Conservation (phyloP, 2,113 vertebrate species). For the Plecturocebus donacophilus region DNA sequence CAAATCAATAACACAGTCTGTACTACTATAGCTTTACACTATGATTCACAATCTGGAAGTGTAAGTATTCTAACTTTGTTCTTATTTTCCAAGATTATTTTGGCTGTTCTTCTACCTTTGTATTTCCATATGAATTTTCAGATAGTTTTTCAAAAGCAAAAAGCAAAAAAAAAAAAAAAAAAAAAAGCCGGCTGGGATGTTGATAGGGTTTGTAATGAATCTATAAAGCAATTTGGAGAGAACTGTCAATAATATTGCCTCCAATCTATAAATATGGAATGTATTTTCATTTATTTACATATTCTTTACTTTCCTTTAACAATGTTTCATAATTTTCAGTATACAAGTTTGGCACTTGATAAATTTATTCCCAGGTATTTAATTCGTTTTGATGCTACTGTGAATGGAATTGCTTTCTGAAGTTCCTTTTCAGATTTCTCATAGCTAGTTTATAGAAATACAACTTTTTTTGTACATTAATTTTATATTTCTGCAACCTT, state of each 20-base stretch:
- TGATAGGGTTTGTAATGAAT: neutral
- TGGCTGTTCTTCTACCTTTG: neutral
- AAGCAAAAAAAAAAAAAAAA: neutral
- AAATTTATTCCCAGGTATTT: neutral
- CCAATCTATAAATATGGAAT: neutral
- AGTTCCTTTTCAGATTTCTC: neutral
- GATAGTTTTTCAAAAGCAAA: neutral
- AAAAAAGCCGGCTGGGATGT: neutral
- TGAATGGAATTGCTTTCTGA: neutral
- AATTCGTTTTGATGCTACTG: neutral
- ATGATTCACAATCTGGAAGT: neutral
- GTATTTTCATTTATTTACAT: neutral
- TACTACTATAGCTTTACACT: neutral
- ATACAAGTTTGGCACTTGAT: neutral
- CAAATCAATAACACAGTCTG: accelerated
- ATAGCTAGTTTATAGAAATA: neutral
- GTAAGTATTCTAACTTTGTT: neutral
- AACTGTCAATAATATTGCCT: neutral
- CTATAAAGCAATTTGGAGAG: neutral
- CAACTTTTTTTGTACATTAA: neutral
- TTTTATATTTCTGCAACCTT: neutral
- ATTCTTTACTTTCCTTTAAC: neutral
- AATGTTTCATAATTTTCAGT: neutral
- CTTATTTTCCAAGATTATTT: neutral
- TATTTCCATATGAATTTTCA: conserved; percentile 20